Evolutionary conservation across 2,797 vertebrate species (phyloP).

Genomic region (Oreortyx pictus): DNA sequence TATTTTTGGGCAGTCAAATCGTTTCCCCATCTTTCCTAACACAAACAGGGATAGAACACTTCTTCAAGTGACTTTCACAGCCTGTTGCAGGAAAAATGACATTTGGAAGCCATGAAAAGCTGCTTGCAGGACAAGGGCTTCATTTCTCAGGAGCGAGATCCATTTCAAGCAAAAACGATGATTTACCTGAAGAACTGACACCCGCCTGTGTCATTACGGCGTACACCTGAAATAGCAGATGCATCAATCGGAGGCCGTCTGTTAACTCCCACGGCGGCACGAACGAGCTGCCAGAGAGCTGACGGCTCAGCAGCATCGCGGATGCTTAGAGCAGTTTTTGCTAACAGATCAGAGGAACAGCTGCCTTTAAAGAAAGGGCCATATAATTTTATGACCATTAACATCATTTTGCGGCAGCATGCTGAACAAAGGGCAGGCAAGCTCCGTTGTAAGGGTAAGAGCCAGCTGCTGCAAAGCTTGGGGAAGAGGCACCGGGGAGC

Average conservation of each 20-base stretch:
- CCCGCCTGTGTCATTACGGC: background rate
- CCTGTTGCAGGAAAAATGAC: background rate
- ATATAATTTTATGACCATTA: slow-evolving; percentile 81
- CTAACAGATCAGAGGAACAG: slow-evolving; percentile 54
- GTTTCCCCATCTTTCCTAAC: background rate
- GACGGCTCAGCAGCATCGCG: background rate
- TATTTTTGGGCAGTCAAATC: background rate
- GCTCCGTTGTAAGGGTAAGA: slow-evolving; percentile 53
- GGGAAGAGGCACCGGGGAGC: slow-evolving; percentile 40
- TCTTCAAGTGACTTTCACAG: background rate
- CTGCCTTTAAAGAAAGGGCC: slow-evolving; percentile 66
- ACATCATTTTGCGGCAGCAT: slow-evolving; percentile 74
- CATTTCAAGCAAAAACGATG: background rate
- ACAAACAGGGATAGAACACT: background rate
- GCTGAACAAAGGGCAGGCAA: slow-evolving; percentile 78
- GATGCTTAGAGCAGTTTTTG: slow-evolving; percentile 4
- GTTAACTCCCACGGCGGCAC: slow-evolving; percentile 37
- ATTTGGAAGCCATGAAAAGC: background rate
- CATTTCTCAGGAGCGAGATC: slow-evolving; percentile 7
- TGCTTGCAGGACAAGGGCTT: background rate
- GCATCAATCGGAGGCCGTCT: background rate
- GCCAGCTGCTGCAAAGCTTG: slow-evolving; percentile 50
- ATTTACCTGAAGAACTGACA: slow-evolving; percentile 49
- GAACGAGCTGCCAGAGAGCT: slow-evolving; percentile 23
- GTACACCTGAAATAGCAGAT: slow-evolving; percentile 40